Conservation (phyloP, 2,888 invertebrate species). For the Myathropa florea region DNA sequence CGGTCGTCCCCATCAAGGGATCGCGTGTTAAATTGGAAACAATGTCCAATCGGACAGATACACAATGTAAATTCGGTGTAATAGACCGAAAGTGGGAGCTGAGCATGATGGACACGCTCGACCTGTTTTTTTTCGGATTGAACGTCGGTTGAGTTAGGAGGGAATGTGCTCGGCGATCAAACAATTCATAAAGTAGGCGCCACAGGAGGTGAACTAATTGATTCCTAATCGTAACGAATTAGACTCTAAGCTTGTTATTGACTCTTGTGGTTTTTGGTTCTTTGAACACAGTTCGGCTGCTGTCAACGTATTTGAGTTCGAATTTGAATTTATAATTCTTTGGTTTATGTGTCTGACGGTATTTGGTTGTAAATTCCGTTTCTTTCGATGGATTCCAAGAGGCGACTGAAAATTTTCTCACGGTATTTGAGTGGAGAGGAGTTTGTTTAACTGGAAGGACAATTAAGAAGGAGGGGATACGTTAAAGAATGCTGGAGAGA, state of each 20-base stretch:
- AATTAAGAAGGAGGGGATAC: neutral
- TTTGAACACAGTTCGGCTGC: conserved; percentile 12
- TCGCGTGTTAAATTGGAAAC: conserved; percentile 56
- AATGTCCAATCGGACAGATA: conserved; percentile 61
- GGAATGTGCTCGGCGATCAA: conserved; percentile 37
- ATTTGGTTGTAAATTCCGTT: neutral
- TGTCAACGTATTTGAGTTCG: conserved; percentile 5
- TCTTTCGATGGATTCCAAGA: neutral
- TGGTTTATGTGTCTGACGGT: neutral
- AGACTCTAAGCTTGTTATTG: conserved; percentile 37
- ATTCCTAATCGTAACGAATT: conserved; percentile 66
- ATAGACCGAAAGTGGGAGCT: conserved; percentile 19
- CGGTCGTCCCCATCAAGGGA: conserved; percentile 41
- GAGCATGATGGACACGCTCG: conserved; percentile 27
- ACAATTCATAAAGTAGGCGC: conserved; percentile 63
- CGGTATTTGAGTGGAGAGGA: neutral
- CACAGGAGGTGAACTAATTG: conserved; percentile 68
- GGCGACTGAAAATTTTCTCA: neutral
- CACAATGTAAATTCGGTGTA: conserved; percentile 52
- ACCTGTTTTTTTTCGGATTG: neutral
- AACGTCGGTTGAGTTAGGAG: conserved; percentile 23
- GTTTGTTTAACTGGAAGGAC: neutral
- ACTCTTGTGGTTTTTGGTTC: conserved; percentile 39
- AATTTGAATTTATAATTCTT: conserved; percentile 10
- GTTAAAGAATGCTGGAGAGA: too few species aligned